Evolutionary conservation across 2,797 vertebrate species (phyloP).

Genomic region (Gambusia yucatana): DNA sequence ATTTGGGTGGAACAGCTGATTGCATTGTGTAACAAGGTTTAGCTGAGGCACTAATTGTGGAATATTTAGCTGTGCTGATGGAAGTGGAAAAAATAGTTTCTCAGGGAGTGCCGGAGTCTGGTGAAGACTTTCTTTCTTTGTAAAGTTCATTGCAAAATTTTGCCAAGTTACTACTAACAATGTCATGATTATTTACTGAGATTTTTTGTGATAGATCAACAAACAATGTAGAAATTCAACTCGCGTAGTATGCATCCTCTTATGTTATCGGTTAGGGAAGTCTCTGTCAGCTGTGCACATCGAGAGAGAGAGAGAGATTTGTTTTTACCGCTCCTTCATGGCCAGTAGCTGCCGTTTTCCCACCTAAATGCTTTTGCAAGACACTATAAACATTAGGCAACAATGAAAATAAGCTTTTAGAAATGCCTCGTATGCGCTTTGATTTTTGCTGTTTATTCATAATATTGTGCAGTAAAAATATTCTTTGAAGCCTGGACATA

Average conservation of each 20-base stretch:
- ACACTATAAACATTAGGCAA: neutral
- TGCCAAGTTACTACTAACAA: neutral
- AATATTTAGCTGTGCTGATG: neutral
- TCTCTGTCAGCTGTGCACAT: neutral
- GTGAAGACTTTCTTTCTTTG: neutral
- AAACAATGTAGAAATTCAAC: neutral
- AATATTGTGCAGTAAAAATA: neutral
- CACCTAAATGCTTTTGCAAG: neutral
- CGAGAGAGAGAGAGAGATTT: neutral
- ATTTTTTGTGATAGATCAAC: neutral
- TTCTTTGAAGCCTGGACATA: neutral
- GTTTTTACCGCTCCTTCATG: neutral
- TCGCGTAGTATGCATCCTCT: neutral
- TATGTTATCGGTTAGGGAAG: neutral
- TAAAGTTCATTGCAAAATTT: neutral
- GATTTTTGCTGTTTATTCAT: neutral
- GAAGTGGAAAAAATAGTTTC: neutral
- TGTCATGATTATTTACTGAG: neutral
- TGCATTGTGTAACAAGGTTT: neutral
- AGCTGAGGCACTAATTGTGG: neutral
- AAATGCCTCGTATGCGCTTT: neutral
- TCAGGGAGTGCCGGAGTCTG: no score
- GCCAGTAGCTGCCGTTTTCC: neutral
- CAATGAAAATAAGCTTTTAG: neutral
- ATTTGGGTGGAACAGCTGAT: neutral